Evolutionary conservation across 2,888 invertebrate genomes (phyloP), one percentile per base, ranked within the genome.

Genomic region (Horisme vitalbata): DNA sequence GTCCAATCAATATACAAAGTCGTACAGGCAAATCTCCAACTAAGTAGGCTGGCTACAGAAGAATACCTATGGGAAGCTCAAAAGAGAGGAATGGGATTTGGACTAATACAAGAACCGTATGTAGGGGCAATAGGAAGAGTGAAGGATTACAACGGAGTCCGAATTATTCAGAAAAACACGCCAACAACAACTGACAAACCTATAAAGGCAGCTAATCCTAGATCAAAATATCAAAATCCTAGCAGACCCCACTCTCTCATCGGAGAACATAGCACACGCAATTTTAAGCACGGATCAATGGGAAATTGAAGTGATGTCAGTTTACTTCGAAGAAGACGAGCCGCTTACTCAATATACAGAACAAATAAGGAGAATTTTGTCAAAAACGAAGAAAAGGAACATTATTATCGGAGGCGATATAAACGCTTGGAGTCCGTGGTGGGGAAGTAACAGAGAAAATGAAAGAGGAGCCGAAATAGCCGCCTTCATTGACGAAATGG

Each of bases 341-440:
- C 6, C 26, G n/a, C n/a, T n/a, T n/a, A n/a, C n/a, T n/a, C n/a
- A n/a, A n/a, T n/a, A n/a, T n/a, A n/a, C n/a, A n/a, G n/a, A n/a
- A n/a, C n/a, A n/a, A n/a, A n/a, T n/a, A n/a, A n/a, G n/a, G n/a
- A n/a, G n/a, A n/a, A n/a, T 11, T 4, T 3, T 3, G 3, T 3
- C 4, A 26, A 6, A 1, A 4, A 3, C n/a, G n/a, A 8, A 11
- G 2, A 3, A 9, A 3, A 26, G 3, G 6, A 26, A 11, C 9
- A 2, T 26, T 4, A 26, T 26, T 3, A 3, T 26, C 3, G 26
- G 26, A 6, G 26, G 26, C 3, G 26, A 26, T 8, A 26, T 20
- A 0, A 59, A 59, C 14, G 52, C 58, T 2, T 45, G 45, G 23
- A 55, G 38, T 9, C 23, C 26, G 5, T 58, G 58, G 58, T 55